Evolutionary conservation across 2,888 invertebrate genomes (phyloP).

Genomic region (Cryptocephalus moraei): DNA sequence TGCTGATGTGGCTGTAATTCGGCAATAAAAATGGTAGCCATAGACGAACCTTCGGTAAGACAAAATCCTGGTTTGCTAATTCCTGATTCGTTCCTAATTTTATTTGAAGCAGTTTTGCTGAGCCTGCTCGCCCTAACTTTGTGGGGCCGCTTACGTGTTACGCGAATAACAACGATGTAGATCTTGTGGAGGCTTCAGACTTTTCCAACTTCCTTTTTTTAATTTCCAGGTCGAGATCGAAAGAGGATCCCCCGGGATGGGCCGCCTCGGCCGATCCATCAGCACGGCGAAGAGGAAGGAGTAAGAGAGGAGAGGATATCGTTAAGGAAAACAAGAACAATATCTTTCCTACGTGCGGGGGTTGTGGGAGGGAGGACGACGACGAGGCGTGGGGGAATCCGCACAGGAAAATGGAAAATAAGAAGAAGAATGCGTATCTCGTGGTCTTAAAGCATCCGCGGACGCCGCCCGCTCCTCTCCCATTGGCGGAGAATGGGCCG

Average conservation of each 20-base stretch:
- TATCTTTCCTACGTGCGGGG: slow-evolving; percentile 27
- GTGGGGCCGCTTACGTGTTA: too few relatives aligned
- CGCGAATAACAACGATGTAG: too few relatives aligned
- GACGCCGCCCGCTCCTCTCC: slow-evolving; percentile 33
- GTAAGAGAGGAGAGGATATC: too few relatives aligned
- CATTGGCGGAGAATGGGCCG: slow-evolving; percentile 35
- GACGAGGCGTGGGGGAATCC: slow-evolving; percentile 30
- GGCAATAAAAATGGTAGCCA: too few relatives aligned
- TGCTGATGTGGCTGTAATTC: too few relatives aligned
- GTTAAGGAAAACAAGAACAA: slow-evolving; percentile 36
- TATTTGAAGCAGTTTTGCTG: too few relatives aligned
- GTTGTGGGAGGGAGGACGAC: slow-evolving; percentile 27
- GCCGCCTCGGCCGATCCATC: slow-evolving; percentile 22
- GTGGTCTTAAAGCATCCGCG: slow-evolving; percentile 35
- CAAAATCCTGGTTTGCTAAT: too few relatives aligned
- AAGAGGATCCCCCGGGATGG: background rate
- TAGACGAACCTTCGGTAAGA: too few relatives aligned
- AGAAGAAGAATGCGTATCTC: slow-evolving; percentile 31
- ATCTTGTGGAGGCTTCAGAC: too few relatives aligned
- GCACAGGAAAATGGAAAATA: slow-evolving; percentile 32
- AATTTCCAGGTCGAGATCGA: background rate
- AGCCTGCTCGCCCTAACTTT: too few relatives aligned
- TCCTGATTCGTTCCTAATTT: too few relatives aligned
- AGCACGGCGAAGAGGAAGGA: slow-evolving; percentile 29
- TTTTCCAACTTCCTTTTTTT: too few relatives aligned